Conservation (phyloP, 2,888 invertebrate genomes). For the Epicampocera succincta region DNA sequence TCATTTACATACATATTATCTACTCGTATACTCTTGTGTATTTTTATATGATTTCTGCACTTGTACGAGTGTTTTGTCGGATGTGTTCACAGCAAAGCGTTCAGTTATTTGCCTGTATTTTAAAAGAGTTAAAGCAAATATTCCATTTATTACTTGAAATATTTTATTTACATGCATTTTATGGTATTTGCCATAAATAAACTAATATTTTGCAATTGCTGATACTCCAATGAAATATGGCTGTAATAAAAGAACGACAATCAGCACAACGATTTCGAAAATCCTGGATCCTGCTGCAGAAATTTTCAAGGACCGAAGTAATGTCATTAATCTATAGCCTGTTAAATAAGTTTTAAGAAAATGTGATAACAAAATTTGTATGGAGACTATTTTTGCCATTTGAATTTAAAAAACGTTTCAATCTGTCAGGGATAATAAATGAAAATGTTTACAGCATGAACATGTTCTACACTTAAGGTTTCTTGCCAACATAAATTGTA, state of each 20-base stretch:
- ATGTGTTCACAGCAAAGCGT: background rate
- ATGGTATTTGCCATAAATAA: slow-evolving; percentile 65
- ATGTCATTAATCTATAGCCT: too few species aligned
- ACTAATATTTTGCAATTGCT: slow-evolving; percentile 51
- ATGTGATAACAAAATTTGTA: too few species aligned
- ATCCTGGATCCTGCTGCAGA: background rate
- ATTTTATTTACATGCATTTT: slow-evolving; percentile 60
- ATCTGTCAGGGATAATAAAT: background rate
- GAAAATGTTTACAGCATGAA: background rate
- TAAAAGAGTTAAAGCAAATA: slow-evolving; percentile 51
- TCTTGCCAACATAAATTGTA: slow-evolving; percentile 12
- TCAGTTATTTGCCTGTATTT: slow-evolving; percentile 12
- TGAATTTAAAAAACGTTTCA: background rate
- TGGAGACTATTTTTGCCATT: too few species aligned
- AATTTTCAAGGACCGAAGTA: too few species aligned
- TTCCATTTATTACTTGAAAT: slow-evolving; percentile 52
- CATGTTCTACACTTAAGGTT: background rate
- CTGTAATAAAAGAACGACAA: slow-evolving; percentile 1
- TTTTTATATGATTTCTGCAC: background rate
- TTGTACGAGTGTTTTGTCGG: background rate
- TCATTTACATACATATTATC: background rate
- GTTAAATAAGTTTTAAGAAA: too few species aligned
- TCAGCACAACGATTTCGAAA: background rate
- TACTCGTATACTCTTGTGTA: background rate
- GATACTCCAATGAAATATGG: slow-evolving; percentile 31